A percentile compares a stretch with the other conserved stretches of the same genome.
Evolutionary conservation across 2,797 vertebrate genomes (phyloP).

Genomic region (Myotis planiceps): DNA sequence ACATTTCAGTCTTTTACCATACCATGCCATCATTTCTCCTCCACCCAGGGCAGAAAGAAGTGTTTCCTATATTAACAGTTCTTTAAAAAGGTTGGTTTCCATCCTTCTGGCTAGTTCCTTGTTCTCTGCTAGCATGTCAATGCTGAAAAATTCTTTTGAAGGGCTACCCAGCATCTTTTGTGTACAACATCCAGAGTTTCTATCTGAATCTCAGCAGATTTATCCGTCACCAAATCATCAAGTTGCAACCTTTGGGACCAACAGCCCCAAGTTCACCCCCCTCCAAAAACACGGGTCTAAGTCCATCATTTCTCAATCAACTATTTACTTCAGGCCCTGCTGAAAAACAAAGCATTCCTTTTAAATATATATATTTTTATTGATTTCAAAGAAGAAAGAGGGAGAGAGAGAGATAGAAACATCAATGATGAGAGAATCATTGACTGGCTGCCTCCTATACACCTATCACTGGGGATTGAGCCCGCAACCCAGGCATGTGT

Average conservation of each 20-base stretch:
- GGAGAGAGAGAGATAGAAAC: no score
- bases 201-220: neutral
- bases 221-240: slow-evolving; percentile 22
- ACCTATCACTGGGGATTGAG: no score
- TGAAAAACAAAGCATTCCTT: slow-evolving; percentile 15
- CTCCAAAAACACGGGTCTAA: neutral
- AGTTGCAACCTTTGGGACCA: neutral
- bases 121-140: neutral
- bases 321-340: neutral
- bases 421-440: no score
- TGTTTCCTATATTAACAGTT: neutral
- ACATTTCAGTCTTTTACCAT: neutral
- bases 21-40: neutral
- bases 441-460: no score
- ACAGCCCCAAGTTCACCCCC: neutral
- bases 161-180: neutral
- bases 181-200: slow-evolving; percentile 33
- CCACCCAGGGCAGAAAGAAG: neutral
- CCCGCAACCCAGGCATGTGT: no score
- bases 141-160: slow-evolving; percentile 11
- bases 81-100: neutral
- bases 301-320: neutral
- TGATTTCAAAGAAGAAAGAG: no score
- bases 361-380: neutral
- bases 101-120: neutral